Evolutionary conservation across 2,113 vertebrate species (phyloP), one percentile per base, ranked within the genome.

Genomic region (Herpetotheres cachinnans): DNA sequence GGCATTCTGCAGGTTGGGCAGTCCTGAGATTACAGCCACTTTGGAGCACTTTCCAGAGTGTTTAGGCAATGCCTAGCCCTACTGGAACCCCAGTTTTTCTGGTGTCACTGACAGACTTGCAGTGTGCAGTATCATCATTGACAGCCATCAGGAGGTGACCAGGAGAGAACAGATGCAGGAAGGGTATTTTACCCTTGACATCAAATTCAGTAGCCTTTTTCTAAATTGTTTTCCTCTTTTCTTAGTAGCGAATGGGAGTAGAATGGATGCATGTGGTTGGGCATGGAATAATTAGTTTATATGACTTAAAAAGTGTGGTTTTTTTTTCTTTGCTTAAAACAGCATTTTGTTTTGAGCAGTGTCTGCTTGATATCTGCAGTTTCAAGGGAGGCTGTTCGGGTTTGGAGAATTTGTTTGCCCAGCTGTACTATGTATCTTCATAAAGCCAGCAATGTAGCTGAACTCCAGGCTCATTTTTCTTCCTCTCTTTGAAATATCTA

Each of bases 401-500:
- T 56, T 56, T 87, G 63, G 77, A 93, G 66, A 71, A 87, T 86
- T 91, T 79, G 74, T 92, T 94, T 95, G 69, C 26, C 46, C 44
- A n/a, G 42, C 74, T 86, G 46, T 65, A 36, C 62, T 62, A 94
- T 91, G 78, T 77, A 84, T 92, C 87, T 96, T 97, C 95, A 82
- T 95, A 94, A 92, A 94, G 49, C n/a, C 90, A 93, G 63, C 56
- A 87, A 70, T 27, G 36, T 63, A 89, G 67, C 26, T 76, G 59
- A 93, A 79, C 50, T 80, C 16, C 25, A 77, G 47, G 65, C 61
- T 91, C 69, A 47, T 95, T 97, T 97, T 94, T 89, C 46, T 92
- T 94, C 67, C 30, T 78, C 15, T 70, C 67, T 82, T 89, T 96
- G 93, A 95, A 97, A 89, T 91, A 91, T 49, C 52, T 96, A 89